These are phyloP conservation scores for Diplodus sargus DNA, from an alignment of 2,797 vertebrate species.

Conservation along the genomic window DNA sequence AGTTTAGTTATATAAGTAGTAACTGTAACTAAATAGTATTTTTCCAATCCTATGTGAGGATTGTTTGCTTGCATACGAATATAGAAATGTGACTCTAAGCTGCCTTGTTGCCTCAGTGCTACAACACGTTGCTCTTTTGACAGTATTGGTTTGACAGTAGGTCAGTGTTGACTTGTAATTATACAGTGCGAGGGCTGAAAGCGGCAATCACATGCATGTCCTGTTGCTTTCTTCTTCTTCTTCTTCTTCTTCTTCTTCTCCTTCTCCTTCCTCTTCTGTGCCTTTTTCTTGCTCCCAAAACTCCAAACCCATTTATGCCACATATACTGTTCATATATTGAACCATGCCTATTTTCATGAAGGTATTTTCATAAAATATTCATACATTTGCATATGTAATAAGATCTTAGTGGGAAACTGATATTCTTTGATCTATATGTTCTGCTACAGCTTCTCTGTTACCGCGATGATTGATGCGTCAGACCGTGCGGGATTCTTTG, in stretches of 20 bases:
- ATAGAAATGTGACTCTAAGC: constrained; percentile 58
- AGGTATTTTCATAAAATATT: constrained; percentile 76
- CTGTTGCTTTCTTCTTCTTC: constrained; percentile 28
- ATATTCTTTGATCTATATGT: constrained; percentile 47
- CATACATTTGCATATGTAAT: constrained; percentile 64
- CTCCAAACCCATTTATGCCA: constrained; percentile 58
- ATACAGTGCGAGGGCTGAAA: constrained; percentile 38
- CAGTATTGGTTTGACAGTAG: constrained; percentile 62
- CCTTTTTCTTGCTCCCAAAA: constrained; percentile 63
- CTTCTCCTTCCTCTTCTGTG: constrained; percentile 58
- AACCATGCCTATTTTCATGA: constrained; percentile 59
- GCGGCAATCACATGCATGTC: constrained; percentile 25
- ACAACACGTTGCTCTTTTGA: constrained; percentile 27
- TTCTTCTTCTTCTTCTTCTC: constrained; percentile 35
- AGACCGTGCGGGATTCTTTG: constrained; percentile 49
- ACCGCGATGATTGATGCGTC: constrained; percentile 43
- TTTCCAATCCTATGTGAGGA: constrained; percentile 36
- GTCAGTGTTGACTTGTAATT: constrained; percentile 70
- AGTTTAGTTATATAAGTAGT: constrained; percentile 48
- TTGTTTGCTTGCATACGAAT: constrained; percentile 62
- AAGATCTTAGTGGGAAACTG: constrained; percentile 50
- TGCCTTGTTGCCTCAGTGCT: constrained; percentile 54
- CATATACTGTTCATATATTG: constrained; percentile 62
- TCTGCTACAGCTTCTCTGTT: constrained; percentile 45
- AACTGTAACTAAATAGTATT: constrained; percentile 50